Percentiles rank a stretch among this genome's conserved stretches.
phyloP scores from a whole-genome alignment of 2,113 vertebrate species.

The Notothenia coriiceps region DNA sequence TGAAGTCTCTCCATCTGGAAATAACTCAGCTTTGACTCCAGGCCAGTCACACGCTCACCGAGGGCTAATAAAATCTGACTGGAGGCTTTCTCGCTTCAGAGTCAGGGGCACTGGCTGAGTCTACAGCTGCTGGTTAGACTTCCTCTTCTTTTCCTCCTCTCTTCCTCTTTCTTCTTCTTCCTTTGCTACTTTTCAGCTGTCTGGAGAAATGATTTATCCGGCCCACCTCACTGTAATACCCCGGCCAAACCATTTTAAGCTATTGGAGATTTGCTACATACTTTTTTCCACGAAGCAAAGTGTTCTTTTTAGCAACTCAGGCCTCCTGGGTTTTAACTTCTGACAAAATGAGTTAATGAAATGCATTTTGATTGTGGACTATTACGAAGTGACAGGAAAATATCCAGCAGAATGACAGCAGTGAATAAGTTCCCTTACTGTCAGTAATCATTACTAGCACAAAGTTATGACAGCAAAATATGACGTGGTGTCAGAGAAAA shows the following conservation, averaged over 20 bases:
- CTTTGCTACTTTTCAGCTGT: slow-evolving; percentile 2
- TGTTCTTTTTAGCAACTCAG: slow-evolving; percentile 35
- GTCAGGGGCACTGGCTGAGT: slow-evolving; percentile 51
- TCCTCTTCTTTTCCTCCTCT: not conserved
- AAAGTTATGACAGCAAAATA: not conserved
- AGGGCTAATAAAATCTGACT: slow-evolving; percentile 62
- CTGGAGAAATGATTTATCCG: slow-evolving; percentile 55
- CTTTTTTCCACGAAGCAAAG: slow-evolving; percentile 47
- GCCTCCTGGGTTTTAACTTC: slow-evolving; percentile 34
- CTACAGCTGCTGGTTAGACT: slow-evolving; percentile 36
- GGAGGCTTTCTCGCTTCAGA: slow-evolving; percentile 58
- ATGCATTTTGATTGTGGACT: not conserved
- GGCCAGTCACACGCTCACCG: slow-evolving; percentile 39
- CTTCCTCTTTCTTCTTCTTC: not conserved
- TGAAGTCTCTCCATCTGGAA: slow-evolving; percentile 71
- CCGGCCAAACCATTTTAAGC: slow-evolving; percentile 31
- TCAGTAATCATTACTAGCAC: not conserved
- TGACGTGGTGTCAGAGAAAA: not conserved
- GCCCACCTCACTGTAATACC: slow-evolving; percentile 32
- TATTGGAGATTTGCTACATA: slow-evolving; percentile 31
- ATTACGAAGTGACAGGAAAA: not conserved
- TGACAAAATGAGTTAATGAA: slow-evolving; percentile 23
- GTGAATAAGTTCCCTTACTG: slow-evolving; percentile 8
- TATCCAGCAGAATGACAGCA: slow-evolving; percentile 4
- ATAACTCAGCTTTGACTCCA: slow-evolving; percentile 41